Percentiles rank a stretch among this genome's conserved stretches.
Conservation (phyloP, 2,888 invertebrate species). For the Trichopoda pennipes region DNA sequence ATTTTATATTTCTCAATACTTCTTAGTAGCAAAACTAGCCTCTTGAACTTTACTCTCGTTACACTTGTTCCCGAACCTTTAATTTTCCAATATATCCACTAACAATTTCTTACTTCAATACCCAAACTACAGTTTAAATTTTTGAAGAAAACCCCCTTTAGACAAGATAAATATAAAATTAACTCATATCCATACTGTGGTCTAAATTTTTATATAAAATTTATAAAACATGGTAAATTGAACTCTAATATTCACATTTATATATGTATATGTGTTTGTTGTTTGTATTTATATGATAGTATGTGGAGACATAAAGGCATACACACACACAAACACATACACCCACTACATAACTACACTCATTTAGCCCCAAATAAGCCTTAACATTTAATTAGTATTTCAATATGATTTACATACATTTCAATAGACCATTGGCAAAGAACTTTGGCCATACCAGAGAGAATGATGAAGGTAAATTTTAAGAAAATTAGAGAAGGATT, state of each 20-base stretch:
- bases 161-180: slow-evolving; percentile 39
- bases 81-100: slow-evolving; percentile 13
- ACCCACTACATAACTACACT: not conserved
- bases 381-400: slow-evolving; percentile 78
- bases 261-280: not conserved
- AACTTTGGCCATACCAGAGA: slow-evolving; percentile 34
- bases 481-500: slow-evolving; percentile 48
- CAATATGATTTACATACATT: slow-evolving; percentile 68
- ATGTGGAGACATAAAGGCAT: not conserved
- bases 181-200: slow-evolving; percentile 42
- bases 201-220: slow-evolving; percentile 55
- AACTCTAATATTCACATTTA: slow-evolving; percentile 43
- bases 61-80: slow-evolving; percentile 16
- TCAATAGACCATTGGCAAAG: slow-evolving; percentile 46
- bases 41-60: slow-evolving; percentile 64
- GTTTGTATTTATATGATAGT: not conserved
- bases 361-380: slow-evolving; percentile 61
- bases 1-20: slow-evolving; percentile 13
- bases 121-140: slow-evolving; percentile 10
- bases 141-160: slow-evolving; percentile 17
- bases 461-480: slow-evolving; percentile 45
- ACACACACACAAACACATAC: slow-evolving; percentile 17
- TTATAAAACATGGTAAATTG: slow-evolving; percentile 59
- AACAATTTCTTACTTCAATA: slow-evolving; percentile 16
- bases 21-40: slow-evolving; percentile 58